Evolutionary conservation across 1,140 invertebrate genomes (phyloP).

Genomic region (Diuraphis noxia): DNA sequence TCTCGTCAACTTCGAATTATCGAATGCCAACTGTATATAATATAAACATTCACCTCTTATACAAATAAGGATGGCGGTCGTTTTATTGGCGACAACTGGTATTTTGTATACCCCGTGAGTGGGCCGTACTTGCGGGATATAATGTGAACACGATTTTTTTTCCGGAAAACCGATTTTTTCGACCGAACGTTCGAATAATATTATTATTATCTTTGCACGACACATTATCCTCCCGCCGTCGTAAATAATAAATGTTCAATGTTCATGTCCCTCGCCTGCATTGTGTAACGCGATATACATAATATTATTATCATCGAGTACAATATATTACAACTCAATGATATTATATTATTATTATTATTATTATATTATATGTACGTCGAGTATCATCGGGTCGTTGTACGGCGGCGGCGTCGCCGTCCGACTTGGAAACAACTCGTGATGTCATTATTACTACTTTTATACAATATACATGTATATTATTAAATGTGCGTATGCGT

Average conservation of each 20-base stretch:
- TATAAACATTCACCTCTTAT: too few relatives aligned
- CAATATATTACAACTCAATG: too few relatives aligned
- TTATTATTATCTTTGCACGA: neutral
- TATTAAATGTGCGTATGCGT: neutral
- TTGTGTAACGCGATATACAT: neutral
- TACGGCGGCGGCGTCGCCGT: neutral
- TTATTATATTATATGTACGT: neutral
- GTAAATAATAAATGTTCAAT: constrained; percentile 3
- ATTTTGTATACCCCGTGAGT: too few relatives aligned
- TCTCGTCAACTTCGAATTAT: too few relatives aligned
- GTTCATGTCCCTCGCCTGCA: neutral
- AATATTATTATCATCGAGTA: neutral
- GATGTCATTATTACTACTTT: neutral
- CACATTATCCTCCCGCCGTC: neutral
- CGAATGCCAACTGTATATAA: too few relatives aligned
- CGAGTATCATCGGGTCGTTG: neutral
- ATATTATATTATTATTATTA: too few relatives aligned
- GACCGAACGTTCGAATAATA: neutral
- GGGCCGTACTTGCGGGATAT: neutral
- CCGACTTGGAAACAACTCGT: neutral
- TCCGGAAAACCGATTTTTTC: neutral
- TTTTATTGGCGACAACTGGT: too few relatives aligned
- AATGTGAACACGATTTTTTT: neutral
- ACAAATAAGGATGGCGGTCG: too few relatives aligned
- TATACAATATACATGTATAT: neutral